These are phyloP conservation scores for Bombus fervidus DNA, from an alignment of 1,140 invertebrate genomes.

Conservation along the genomic window DNA sequence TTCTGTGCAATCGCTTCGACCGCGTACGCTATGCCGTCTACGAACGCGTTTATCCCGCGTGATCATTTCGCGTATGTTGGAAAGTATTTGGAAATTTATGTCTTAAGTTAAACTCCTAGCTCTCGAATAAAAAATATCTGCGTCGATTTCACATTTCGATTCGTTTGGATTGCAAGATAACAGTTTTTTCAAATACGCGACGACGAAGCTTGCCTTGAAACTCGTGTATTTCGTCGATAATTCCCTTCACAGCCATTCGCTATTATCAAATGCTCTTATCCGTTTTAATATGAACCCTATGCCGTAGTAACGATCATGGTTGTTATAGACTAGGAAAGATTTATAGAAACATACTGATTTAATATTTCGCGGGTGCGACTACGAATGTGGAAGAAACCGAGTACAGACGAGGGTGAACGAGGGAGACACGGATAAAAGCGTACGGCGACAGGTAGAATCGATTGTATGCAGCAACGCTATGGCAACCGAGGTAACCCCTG, in stretches of 20 bases:
- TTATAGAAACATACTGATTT: not conserved
- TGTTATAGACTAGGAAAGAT: no score
- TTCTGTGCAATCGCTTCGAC: not conserved
- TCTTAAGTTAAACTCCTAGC: fast-evolving
- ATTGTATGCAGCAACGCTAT: slow-evolving; percentile 70
- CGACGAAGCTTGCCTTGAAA: no score
- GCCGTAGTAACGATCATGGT: no score
- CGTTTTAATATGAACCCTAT: no score
- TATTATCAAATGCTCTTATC: no score
- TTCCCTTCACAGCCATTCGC: no score
- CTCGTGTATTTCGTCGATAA: no score
- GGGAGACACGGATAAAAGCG: not conserved
- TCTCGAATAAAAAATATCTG: no score
- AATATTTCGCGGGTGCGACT: not conserved
- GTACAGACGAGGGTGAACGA: not conserved
- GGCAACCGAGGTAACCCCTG: slow-evolving; percentile 64
- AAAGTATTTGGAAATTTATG: no score
- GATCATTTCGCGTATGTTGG: not conserved
- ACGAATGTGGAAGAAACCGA: not conserved
- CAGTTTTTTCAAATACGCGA: no score
- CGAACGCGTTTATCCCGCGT: not conserved
- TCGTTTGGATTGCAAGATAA: no score
- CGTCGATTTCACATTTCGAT: no score
- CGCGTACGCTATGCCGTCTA: not conserved
- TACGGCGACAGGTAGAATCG: slow-evolving; percentile 68